A percentile compares a stretch with the other conserved stretches of the same genome.
Conservation (phyloP, 2,113 vertebrate species). For the Siniperca chuatsi region DNA sequence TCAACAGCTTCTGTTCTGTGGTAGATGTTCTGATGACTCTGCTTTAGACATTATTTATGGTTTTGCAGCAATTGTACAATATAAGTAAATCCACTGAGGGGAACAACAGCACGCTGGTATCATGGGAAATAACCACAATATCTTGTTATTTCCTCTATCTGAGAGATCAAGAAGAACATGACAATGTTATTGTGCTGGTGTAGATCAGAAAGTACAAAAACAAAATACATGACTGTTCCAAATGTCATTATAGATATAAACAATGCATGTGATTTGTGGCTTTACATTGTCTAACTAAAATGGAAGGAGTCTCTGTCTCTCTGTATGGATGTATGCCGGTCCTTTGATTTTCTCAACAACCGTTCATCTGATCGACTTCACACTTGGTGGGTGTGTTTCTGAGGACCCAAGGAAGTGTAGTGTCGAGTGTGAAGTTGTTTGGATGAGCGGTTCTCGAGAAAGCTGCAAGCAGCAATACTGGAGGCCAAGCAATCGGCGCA, state of each 20-base stretch:
- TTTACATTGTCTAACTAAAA: neutral
- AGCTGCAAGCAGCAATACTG: no score
- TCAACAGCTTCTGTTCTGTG: conserved; percentile 22
- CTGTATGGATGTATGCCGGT: no score
- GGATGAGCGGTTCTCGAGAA: no score
- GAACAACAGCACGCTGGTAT: conserved; percentile 31
- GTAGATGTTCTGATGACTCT: conserved; percentile 34
- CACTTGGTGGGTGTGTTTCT: no score
- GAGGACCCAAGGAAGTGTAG: no score
- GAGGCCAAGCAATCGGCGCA: no score
- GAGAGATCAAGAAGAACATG: conserved; percentile 37
- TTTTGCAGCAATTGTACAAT: conserved; percentile 51
- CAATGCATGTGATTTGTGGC: neutral
- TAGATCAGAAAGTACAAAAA: conserved; percentile 30
- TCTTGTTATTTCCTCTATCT: conserved; percentile 50
- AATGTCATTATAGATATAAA: neutral
- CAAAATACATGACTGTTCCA: neutral
- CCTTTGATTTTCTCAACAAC: no score
- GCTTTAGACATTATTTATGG: conserved; percentile 51
- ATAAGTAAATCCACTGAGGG: conserved; percentile 37
- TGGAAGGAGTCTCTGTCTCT: no score
- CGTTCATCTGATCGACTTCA: no score
- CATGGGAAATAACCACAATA: conserved; percentile 62
- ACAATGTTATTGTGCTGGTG: conserved; percentile 16
- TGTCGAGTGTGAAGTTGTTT: no score